phyloP scores from a whole-genome alignment of 2,113 vertebrate genomes.

The Chunga burmeisteri region DNA sequence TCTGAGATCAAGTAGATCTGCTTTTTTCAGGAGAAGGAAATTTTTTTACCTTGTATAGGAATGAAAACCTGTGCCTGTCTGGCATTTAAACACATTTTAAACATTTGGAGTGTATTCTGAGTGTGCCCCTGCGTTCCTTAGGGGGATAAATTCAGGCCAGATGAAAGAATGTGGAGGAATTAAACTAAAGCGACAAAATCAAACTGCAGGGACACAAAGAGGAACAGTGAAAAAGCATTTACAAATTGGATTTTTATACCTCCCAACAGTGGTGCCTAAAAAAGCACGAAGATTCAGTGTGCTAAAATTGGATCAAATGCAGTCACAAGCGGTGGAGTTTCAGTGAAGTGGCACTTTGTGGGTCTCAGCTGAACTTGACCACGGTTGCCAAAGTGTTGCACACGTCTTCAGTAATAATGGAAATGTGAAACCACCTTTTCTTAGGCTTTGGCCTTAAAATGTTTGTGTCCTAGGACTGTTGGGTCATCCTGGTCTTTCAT shows the following conservation, averaged over 20 bases:
- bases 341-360: background rate
- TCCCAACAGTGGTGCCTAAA: background rate
- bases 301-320: background rate
- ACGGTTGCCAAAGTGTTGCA: rapidly evolving
- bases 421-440: background rate
- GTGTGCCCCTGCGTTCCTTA: background rate
- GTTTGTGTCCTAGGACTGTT: rapidly evolving
- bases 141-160: background rate
- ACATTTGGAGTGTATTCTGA: background rate
- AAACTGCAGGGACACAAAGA: background rate
- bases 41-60: background rate
- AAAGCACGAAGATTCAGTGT: background rate
- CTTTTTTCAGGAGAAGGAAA: background rate
- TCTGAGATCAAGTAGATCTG: background rate
- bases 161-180: background rate
- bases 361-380: background rate
- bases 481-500: background rate
- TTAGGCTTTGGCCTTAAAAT: background rate
- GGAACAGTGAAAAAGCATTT: background rate
- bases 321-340: background rate
- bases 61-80: background rate
- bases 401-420: background rate
- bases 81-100: background rate
- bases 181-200: background rate
- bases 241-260: background rate